These are phyloP conservation scores for Entomobrya multifasciata DNA, from an alignment of 2,888 invertebrate genomes.

Conservation along the genomic window DNA sequence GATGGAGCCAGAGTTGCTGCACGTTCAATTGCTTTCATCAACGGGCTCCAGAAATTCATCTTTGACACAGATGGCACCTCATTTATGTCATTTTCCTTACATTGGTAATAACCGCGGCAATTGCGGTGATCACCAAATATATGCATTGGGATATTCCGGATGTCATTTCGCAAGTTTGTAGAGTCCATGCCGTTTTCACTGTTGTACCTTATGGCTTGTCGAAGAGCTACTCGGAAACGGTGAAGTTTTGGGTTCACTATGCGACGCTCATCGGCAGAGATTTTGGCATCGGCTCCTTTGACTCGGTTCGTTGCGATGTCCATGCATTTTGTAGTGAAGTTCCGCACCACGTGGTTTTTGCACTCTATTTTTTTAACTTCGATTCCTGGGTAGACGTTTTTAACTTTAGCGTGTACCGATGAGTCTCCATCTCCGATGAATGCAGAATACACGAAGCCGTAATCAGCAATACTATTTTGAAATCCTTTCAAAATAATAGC, in stretches of 20 bases:
- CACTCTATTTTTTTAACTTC: conserved; percentile 55
- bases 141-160: conserved; percentile 20
- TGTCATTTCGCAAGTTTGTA: neutral
- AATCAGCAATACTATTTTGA: conserved; percentile 12
- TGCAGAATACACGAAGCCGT: conserved; percentile 32
- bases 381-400: conserved; percentile 24
- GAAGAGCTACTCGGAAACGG: neutral
- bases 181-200: neutral
- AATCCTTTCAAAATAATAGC: conserved; percentile 53
- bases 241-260: neutral
- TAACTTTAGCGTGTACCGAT: neutral
- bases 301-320: neutral
- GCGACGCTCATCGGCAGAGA: conserved; percentile 2
- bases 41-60: neutral
- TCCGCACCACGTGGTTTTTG: conserved; percentile 45
- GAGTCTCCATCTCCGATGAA: conserved; percentile 65
- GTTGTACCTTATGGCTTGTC: neutral
- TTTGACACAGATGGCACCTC: neutral
- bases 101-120: neutral
- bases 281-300: neutral
- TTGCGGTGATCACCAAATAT: conserved; percentile 9
- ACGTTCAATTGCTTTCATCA: neutral
- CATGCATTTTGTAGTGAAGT: conserved; percentile 19
- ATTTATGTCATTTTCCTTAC: neutral
- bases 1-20: conserved; percentile 6